Conservation (phyloP, 35 echinoderm and acorn worm species). For the Strongylocentrotus purpuratus region DNA sequence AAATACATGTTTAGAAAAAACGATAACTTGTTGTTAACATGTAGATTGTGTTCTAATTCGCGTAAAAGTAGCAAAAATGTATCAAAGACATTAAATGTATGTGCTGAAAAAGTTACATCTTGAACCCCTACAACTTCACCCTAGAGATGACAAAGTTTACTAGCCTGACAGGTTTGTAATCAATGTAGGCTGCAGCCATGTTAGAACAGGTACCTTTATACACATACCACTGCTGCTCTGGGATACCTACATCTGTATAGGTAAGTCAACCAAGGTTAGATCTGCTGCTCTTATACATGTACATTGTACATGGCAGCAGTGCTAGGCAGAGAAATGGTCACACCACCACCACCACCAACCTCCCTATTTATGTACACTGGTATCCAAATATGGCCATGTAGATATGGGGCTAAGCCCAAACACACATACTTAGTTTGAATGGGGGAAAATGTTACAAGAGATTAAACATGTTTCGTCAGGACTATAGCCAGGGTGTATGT, state of each 20-base stretch:
- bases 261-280: too few relatives aligned
- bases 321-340: not conserved
- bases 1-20: not conserved
- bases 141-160: too few relatives aligned
- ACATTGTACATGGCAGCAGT: too few relatives aligned
- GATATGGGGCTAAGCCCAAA: constrained; percentile 20
- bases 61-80: too few relatives aligned
- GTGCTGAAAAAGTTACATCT: too few relatives aligned
- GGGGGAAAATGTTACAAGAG: not conserved
- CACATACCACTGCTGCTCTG: not conserved
- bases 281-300: too few relatives aligned
- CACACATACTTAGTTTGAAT: not conserved
- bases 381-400: constrained; percentile 32
- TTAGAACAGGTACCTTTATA: too few relatives aligned
- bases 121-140: too few relatives aligned
- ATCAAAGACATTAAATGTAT: too few relatives aligned
- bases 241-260: not conserved
- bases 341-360: not conserved
- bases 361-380: not conserved
- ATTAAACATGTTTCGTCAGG: constrained; percentile 1
- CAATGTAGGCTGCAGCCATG: too few relatives aligned
- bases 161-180: too few relatives aligned
- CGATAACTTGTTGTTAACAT: not conserved
- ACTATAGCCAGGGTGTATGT: not conserved
- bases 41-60: too few relatives aligned